Evolutionary conservation across 30 jellyfish, hydroid and myxozoan species (phyloP).

Genomic region (Pseudorhiza aurosa): DNA sequence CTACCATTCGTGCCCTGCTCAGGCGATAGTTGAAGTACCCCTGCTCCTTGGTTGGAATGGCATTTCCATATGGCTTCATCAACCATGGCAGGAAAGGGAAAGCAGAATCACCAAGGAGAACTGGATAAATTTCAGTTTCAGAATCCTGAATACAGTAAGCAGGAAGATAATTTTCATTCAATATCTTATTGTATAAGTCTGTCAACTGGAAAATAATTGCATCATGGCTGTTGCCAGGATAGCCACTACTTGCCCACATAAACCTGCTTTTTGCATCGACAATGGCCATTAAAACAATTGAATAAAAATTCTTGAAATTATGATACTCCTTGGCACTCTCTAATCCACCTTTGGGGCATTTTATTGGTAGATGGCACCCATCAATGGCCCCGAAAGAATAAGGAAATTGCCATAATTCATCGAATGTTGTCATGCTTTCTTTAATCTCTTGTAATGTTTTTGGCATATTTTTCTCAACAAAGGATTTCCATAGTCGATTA

Average conservation of each 20-base stretch:
- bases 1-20: conserved; percentile 53
- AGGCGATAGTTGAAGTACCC: conserved; percentile 49
- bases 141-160: not conserved
- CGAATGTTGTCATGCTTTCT: conserved; percentile 29
- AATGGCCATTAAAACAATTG: conserved; percentile 50
- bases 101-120: conserved; percentile 62
- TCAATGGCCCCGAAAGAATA: conserved; percentile 44
- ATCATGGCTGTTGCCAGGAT: conserved; percentile 69
- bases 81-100: conserved; percentile 35
- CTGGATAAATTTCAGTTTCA: conserved; percentile 14
- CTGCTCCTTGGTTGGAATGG: conserved; percentile 35
- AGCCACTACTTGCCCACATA: conserved; percentile 70
- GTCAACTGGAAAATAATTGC: conserved; percentile 61
- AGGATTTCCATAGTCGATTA: conserved; percentile 18
- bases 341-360: conserved; percentile 60
- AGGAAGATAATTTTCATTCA: conserved; percentile 37
- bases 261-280: conserved; percentile 61
- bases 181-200: conserved; percentile 8
- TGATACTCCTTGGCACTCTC: conserved; percentile 61
- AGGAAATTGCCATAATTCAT: conserved; percentile 57
- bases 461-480: conserved; percentile 42
- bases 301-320: conserved; percentile 50
- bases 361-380: conserved; percentile 63
- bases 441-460: conserved; percentile 10
- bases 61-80: conserved; percentile 65